Evolutionary conservation across 2,888 invertebrate genomes (phyloP), one percentile per base, ranked within the genome.

Genomic region (Coleophora deauratella): DNA sequence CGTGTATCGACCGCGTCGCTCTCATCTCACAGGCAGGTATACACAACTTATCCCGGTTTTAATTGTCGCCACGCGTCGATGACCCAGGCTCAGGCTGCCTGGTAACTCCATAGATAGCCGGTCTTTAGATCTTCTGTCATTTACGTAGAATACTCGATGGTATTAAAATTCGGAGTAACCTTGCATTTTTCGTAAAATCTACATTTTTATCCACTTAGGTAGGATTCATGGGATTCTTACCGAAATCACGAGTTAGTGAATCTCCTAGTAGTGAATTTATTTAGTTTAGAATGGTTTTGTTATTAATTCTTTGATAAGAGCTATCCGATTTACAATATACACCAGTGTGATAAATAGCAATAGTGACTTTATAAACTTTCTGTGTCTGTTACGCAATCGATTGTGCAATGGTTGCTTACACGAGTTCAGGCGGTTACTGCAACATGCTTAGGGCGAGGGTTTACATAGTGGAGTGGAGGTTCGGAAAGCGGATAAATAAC

Each of bases 21-120:
- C 79, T 80, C 81, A 80, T 82, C 81, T 76, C 81, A 66, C 81
- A 21, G 21, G 21, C 21, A 81, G 81, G 84, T 81, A 81, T 10
- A 31, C 31, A 11, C 31, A 31, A 31, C 81, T 84, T 81, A 80
- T 82, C 82, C 80, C 75, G 70, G 76, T 77, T 81, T 81, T 82
- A 82, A 82, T 84, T 84, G 84, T 81, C 81, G 78, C 79, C 74
- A 80, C 76, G 79, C 81, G 71, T 75, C 72, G 79, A 75, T 78
- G 79, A 80, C 77, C 78, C 72, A 56, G 57, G 58, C 48, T 50
- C 72, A 56, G 57, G 58, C 48, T 50, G 45, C 61, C 59, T 21
- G 3, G 3, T 21, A 6, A 3, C 21, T 21, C 6, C 21, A 21
- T 21, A 21, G 21, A 3, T 21, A 21, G 6, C 3, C 21, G 21